Evolutionary conservation across 1,140 invertebrate genomes (phyloP).

Genomic region (Macrobrachium rosenbergii): DNA sequence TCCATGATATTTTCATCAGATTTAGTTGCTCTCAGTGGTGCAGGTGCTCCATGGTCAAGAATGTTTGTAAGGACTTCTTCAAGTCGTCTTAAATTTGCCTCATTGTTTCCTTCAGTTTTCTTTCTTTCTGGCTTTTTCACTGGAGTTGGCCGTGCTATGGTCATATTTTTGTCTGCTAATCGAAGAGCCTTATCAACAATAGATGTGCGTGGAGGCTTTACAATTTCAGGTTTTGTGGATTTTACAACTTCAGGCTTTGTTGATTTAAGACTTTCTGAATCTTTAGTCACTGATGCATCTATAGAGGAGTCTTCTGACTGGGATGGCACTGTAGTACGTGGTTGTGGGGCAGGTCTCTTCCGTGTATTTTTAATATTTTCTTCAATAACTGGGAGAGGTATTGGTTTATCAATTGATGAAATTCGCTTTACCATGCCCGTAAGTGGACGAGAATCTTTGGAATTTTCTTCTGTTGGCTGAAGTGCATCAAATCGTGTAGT

Average conservation of each 20-base stretch:
- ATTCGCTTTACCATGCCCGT: background rate
- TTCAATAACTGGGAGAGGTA: slow-evolving; percentile 45
- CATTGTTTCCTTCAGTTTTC: slow-evolving; percentile 1
- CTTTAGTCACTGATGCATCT: background rate
- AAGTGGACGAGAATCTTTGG: background rate
- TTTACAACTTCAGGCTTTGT: background rate
- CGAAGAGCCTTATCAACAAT: slow-evolving; percentile 24
- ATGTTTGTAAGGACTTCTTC: slow-evolving; percentile 53
- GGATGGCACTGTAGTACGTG: slow-evolving; percentile 2
- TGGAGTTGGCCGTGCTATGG: background rate
- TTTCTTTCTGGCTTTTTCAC: slow-evolving; percentile 39
- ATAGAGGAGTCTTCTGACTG: background rate
- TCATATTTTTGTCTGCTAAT: slow-evolving; percentile 10
- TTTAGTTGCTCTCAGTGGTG: slow-evolving; percentile 42
- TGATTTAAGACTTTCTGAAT: background rate
- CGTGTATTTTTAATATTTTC: slow-evolving; percentile 47
- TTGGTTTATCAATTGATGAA: background rate
- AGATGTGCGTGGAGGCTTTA: slow-evolving; percentile 47
- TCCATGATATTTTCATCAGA: slow-evolving; percentile 57
- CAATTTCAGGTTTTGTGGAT: slow-evolving; percentile 18
- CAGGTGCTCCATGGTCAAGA: slow-evolving; percentile 38
- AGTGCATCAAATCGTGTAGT: background rate
- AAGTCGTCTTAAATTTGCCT: slow-evolving; percentile 25
- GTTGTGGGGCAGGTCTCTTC: slow-evolving; percentile 51
- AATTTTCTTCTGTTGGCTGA: background rate